Base-by-base conservation (phyloP, 2,888 invertebrate genomes). In the Dasypolia templi region DNA sequence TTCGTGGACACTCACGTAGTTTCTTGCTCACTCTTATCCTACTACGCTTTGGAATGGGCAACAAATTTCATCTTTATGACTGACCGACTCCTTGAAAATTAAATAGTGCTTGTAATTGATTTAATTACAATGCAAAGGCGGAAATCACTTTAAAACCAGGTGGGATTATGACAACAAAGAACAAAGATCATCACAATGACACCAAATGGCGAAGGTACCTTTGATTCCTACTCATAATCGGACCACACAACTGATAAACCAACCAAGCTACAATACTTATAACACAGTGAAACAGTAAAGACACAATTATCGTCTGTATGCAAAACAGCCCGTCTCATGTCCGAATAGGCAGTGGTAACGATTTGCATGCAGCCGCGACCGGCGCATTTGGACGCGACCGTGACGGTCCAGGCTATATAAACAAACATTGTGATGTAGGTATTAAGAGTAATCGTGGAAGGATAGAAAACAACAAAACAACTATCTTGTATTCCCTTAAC, bases 221-320 rank as follows among this genome's bases (percentile, higher is more conserved):
- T 53, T 1, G 17, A 14, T 26, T 17, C 19, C 42, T 19, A 76
- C 19, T 53, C 22, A 49, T 35, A 49, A 56, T 44, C 19, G 62
- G 76, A 77, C 80, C 77, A 77, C 80, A 77, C 80, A 80, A 44
- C 42, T 39, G 32, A 46, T 22, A 14, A 19, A 19, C 39, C 14
- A 55, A 14, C 53, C 29, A 35, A 29, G 11, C 42, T 2, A n/a
- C 53, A 39, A n/a, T 4, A 17, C 17, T 5, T 29, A 32, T 35
- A 53, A 4, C 7, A 44, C 2, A 61, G 49, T 79, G 79, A 32
- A 72, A 22, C 3, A 61, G 26, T 49, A 55, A 49, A 55, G 35
- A 58, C 12, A 69, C 70, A 63, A 77, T 67, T 26, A 66, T 63
- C 77, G 71, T 79, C 77, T 79, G 71, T 79, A 79, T 79, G 79